Conservation (phyloP, 2,113 vertebrate species). For the Brachirus orientalis region DNA sequence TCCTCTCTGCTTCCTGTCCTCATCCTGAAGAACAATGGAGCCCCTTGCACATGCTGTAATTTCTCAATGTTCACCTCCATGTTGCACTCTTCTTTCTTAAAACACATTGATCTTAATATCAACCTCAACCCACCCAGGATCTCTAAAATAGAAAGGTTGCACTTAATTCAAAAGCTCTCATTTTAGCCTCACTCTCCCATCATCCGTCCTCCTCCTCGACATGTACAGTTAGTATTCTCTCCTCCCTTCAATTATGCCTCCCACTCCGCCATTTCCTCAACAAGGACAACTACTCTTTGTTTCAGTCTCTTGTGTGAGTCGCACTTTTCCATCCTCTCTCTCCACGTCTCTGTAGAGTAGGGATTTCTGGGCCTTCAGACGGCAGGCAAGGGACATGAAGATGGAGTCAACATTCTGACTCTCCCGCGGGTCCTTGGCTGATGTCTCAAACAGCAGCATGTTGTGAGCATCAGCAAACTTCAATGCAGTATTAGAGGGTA, state of each 20-base stretch:
- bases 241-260: constrained; percentile 19
- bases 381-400: constrained; percentile 97
- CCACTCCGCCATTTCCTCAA: constrained; percentile 75
- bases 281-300: constrained; percentile 89
- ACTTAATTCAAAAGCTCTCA: constrained; percentile 14
- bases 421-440: constrained; percentile 96
- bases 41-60: neutral
- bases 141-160: constrained; percentile 29
- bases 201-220: constrained; percentile 17
- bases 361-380: constrained; percentile 95
- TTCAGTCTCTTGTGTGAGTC: constrained; percentile 80
- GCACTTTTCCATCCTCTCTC: constrained; percentile 87
- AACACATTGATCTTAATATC: constrained; percentile 18
- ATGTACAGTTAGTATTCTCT: constrained; percentile 24
- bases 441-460: constrained; percentile 98
- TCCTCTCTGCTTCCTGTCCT: neutral
- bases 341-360: constrained; percentile 91
- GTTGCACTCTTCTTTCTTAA: neutral
- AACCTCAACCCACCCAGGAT: neutral
- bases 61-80: neutral
- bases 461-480: constrained; percentile 96
- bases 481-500: constrained; percentile 92
- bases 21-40: constrained; percentile 8
- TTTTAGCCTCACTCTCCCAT: constrained; percentile 5
- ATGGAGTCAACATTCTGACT: constrained; percentile 96